Conservation (phyloP, 2,113 vertebrate species). For the Meriones unguiculatus region DNA sequence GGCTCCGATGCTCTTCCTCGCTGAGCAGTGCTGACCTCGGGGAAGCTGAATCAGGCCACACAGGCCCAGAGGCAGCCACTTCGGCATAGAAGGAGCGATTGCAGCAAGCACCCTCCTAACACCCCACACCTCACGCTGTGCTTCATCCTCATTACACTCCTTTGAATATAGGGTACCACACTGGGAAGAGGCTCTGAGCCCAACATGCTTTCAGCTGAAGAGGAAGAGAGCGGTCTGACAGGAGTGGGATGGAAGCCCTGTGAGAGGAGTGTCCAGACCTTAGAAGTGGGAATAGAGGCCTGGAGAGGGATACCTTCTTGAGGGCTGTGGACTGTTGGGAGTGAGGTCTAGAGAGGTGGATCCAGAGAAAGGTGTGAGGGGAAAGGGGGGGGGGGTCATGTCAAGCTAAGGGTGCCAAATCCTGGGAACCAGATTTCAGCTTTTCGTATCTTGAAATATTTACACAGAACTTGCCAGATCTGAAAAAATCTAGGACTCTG, state of each 20-base stretch:
- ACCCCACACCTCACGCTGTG: accelerated
- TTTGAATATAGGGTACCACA: accelerated
- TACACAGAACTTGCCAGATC: not conserved
- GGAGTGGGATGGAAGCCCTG: accelerated
- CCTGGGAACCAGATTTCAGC: not conserved
- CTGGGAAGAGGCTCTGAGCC: not conserved
- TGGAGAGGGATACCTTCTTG: not conserved
- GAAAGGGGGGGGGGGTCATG: not conserved
- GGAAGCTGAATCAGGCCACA: not conserved
- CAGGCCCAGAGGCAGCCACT: not conserved
- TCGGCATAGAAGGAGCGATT: accelerated
- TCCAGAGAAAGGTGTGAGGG: not conserved
- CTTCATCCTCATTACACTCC: accelerated
- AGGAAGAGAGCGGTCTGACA: not conserved
- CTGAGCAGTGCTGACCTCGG: not conserved
- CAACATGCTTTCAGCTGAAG: not conserved
- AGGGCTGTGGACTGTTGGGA: not conserved
- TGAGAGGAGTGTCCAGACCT: not conserved
- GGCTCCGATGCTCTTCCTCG: too few species aligned
- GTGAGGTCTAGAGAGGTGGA: not conserved
- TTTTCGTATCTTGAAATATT: not conserved
- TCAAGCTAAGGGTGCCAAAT: not conserved
- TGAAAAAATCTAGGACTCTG: not conserved
- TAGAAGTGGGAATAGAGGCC: accelerated
- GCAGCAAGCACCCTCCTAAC: accelerated